Conservation (phyloP, 2,888 invertebrate genomes). For the Syrphus vitripennis region DNA sequence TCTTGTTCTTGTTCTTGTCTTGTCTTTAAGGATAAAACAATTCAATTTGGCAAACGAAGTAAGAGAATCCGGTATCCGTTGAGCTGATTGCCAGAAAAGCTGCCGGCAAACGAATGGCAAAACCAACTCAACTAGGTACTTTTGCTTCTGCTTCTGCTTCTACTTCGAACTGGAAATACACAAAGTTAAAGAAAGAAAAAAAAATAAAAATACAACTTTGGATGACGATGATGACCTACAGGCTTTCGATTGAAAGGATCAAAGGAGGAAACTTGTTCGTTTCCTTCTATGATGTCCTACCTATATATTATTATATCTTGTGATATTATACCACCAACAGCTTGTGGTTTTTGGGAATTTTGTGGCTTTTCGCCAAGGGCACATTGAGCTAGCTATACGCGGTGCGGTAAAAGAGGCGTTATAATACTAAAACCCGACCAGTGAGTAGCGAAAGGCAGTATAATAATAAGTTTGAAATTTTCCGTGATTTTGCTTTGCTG, state of each 20-base stretch:
- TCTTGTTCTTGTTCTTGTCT: not conserved
- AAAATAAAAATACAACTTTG: conserved; percentile 16
- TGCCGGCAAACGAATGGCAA: not conserved
- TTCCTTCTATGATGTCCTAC: not conserved
- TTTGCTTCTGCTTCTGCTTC: not conserved
- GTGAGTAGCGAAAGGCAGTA: not conserved
- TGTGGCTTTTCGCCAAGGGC: not conserved
- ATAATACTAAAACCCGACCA: too few relatives aligned
- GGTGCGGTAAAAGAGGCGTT: not conserved
- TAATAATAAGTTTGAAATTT: conserved; percentile 15
- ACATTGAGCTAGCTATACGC: not conserved
- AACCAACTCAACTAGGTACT: not conserved
- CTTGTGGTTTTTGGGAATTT: conserved; percentile 12
- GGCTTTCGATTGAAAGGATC: conserved; percentile 23
- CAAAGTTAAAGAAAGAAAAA: conserved; percentile 14
- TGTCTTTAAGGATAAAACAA: conserved; percentile 39
- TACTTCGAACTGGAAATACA: not conserved
- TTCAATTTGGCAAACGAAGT: conserved; percentile 57
- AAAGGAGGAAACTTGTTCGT: conserved; percentile 17
- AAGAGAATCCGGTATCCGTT: conserved; percentile 12
- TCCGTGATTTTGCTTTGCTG: not conserved
- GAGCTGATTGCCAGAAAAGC: conserved; percentile 8
- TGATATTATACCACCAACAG: conserved; percentile 7
- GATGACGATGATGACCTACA: conserved; percentile 19
- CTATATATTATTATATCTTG: not conserved